Conservation (phyloP, 2,888 invertebrate species). For the Dendrolimus pini region DNA sequence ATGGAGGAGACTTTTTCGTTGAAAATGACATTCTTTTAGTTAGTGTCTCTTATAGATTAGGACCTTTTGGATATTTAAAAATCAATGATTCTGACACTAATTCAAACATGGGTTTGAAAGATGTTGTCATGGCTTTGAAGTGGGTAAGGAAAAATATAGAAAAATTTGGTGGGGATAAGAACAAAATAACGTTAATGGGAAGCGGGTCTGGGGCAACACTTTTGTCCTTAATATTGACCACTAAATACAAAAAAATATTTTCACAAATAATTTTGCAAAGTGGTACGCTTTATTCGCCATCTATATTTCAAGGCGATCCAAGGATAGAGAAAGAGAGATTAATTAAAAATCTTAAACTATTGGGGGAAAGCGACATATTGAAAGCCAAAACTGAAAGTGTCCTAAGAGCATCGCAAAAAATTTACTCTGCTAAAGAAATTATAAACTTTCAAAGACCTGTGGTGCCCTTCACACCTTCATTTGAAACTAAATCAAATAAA, state of each 20-base stretch:
- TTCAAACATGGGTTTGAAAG: conserved; percentile 66
- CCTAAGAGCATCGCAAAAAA: conserved; percentile 37
- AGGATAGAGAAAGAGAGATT: conserved; percentile 38
- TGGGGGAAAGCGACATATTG: conserved; percentile 23
- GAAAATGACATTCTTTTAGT: conserved; percentile 54
- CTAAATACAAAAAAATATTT: conserved; percentile 48
- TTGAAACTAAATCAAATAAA: conserved; percentile 34
- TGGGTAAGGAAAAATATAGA: conserved; percentile 55
- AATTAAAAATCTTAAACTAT: conserved; percentile 29
- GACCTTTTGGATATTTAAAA: conserved; percentile 61
- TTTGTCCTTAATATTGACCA: conserved; percentile 45
- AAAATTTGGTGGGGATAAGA: conserved; percentile 51
- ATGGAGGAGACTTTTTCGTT: conserved; percentile 61
- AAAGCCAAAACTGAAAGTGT: conserved; percentile 39
- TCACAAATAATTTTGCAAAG: conserved; percentile 64
- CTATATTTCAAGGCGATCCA: conserved; percentile 42
- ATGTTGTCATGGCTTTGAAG: conserved; percentile 58
- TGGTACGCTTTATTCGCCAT: conserved; percentile 52
- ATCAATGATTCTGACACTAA: conserved; percentile 41
- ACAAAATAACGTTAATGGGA: conserved; percentile 54
- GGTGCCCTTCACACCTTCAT: conserved; percentile 53
- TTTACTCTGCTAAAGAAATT: conserved; percentile 46
- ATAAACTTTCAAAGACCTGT: conserved; percentile 51
- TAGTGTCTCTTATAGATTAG: conserved; percentile 54
- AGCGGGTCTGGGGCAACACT: conserved; percentile 57